Conservation (phyloP, 2,797 vertebrate genomes). For the Odontamblyopus rebecca region DNA sequence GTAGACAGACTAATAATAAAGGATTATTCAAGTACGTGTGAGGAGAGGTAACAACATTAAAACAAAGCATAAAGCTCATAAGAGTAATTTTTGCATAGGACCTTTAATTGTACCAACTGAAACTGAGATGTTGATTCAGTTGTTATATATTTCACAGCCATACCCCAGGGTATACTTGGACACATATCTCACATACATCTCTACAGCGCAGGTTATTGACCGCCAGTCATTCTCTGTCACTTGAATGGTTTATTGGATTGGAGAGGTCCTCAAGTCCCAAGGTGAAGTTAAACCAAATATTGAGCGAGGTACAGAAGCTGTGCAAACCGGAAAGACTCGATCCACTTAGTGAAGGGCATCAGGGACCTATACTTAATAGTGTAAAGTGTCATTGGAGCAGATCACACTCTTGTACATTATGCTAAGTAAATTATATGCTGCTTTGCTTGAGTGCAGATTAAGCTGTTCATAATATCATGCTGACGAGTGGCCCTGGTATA, state of each 20-base stretch:
- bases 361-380: background rate
- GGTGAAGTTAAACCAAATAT: conserved; percentile 13
- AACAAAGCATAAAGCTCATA: too few species aligned
- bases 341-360: background rate
- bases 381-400: background rate
- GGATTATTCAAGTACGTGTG: too few species aligned
- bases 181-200: background rate
- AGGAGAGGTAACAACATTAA: too few species aligned
- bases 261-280: background rate
- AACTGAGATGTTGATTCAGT: too few species aligned
- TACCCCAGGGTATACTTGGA: background rate
- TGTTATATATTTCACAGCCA: too few species aligned
- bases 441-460: conserved; percentile 3
- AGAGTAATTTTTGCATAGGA: too few species aligned
- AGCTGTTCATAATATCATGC: conserved; percentile 1
- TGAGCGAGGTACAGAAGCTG: conserved; percentile 5
- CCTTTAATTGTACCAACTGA: too few species aligned
- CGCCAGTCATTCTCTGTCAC: background rate
- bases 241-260: conserved; percentile 8
- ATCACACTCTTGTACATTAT: background rate
- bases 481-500: background rate
- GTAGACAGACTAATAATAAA: too few species aligned
- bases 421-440: background rate
- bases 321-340: background rate
- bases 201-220: background rate